Conservation (phyloP, 2,797 vertebrate genomes). For the Acipenser transmontanus region DNA sequence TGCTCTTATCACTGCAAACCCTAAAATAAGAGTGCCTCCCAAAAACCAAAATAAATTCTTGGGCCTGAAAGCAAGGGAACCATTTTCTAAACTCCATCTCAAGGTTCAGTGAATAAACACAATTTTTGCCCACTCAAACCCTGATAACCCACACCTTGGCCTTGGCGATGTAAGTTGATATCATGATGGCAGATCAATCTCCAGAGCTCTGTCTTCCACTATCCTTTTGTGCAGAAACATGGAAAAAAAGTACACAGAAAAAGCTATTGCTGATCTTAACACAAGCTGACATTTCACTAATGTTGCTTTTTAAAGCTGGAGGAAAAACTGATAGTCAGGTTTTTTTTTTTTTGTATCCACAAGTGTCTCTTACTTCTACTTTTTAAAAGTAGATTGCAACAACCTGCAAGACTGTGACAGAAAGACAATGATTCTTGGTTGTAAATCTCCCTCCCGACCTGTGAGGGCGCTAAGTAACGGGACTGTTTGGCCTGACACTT, state of each 20-base stretch:
- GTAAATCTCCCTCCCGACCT: no score
- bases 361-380: no score
- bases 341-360: not conserved
- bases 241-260: slow-evolving; percentile 48
- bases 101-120: slow-evolving; percentile 65
- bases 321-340: slow-evolving; percentile 22
- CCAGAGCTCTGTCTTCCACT: slow-evolving; percentile 33
- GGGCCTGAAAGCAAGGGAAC: slow-evolving; percentile 40
- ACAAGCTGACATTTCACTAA: slow-evolving; percentile 58
- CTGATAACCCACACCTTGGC: slow-evolving; percentile 43
- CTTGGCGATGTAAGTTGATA: slow-evolving; percentile 59
- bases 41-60: slow-evolving; percentile 28
- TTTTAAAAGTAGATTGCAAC: not conserved
- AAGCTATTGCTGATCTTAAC: slow-evolving; percentile 59
- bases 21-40: slow-evolving; percentile 44
- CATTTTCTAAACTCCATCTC: slow-evolving; percentile 55
- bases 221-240: slow-evolving; percentile 49
- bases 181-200: slow-evolving; percentile 58
- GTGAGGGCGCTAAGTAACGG: no score
- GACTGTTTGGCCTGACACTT: no score
- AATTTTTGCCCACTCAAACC: slow-evolving; percentile 31
- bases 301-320: slow-evolving; percentile 33
- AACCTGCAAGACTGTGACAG: not conserved
- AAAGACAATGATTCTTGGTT: no score
- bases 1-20: slow-evolving; percentile 65